A percentile compares a stretch with the other conserved stretches of the same genome.
Evolutionary conservation across 2,888 invertebrate genomes (phyloP).

Genomic region (Fragum sueziense): DNA sequence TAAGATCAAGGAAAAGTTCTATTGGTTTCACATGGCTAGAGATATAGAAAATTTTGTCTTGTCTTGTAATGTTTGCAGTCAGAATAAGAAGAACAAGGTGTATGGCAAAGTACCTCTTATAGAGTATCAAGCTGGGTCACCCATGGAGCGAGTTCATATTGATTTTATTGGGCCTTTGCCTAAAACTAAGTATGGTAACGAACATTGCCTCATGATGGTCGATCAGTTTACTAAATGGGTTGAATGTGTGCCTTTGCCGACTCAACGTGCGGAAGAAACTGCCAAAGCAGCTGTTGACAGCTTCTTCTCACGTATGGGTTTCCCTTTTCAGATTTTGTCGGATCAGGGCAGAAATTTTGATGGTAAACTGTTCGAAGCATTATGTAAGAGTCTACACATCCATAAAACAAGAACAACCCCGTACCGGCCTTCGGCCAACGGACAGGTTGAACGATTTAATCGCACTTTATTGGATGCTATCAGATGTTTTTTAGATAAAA

Average conservation of each 20-base stretch:
- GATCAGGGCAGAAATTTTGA: too few species aligned
- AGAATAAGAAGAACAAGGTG: slow-evolving; percentile 24
- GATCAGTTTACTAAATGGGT: too few species aligned
- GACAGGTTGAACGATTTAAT: slow-evolving; percentile 15
- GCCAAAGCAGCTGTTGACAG: slow-evolving; percentile 9
- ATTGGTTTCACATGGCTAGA: slow-evolving; percentile 16
- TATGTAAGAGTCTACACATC: slow-evolving; percentile 13
- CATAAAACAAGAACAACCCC: slow-evolving; percentile 20
- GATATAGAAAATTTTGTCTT: slow-evolving; percentile 22
- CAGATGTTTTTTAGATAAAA: slow-evolving; percentile 7
- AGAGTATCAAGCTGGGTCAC: slow-evolving; percentile 91
- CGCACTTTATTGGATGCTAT: slow-evolving; percentile 10
- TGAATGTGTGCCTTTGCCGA: slow-evolving; percentile 27
- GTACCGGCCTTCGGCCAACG: slow-evolving; percentile 10
- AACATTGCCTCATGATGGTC: slow-evolving; percentile 24
- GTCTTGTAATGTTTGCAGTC: slow-evolving; percentile 25
- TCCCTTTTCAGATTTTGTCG: slow-evolving; percentile 28
- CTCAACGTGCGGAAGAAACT: slow-evolving; percentile 23
- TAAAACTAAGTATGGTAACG: slow-evolving; percentile 19
- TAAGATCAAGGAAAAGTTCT: slow-evolving; percentile 30
- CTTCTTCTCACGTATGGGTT: slow-evolving; percentile 20
- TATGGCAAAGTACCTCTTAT: slow-evolving; percentile 26
- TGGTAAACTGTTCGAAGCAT: neutral
- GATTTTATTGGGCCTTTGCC: slow-evolving; percentile 38
- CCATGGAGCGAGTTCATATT: slow-evolving; percentile 43